Base-by-base conservation (phyloP, 2,113 vertebrate genomes). In the Carassius carassius region DNA sequence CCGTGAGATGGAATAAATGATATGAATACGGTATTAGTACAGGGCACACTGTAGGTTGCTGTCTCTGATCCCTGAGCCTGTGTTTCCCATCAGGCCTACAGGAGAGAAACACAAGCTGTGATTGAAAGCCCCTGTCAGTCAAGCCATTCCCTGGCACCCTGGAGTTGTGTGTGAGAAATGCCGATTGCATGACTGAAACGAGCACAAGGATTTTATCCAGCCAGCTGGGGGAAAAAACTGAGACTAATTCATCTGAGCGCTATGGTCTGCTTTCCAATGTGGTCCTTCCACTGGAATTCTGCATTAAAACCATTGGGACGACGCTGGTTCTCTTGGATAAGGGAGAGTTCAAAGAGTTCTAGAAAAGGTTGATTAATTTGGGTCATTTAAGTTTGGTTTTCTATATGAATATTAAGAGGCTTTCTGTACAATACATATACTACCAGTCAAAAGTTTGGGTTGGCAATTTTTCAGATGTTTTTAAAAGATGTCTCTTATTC, bases 101-200 rank as follows among this genome's bases (percentile, higher is more conserved):
- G 60, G 72, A 84, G 81, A 87, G 75, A 81, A 60, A 74, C 78
- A 76, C 70, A 17, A 56, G 79, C 83, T 85, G 81, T 83, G 86
- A 86, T 87, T 81, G 86, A 89, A 84, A 83, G 76, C 70, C 70
- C 19, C 19, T 65, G 56, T 89, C 86, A 81, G 49, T 81, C 84
- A 84, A 77, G 77, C 69, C 44, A 70, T 78, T 82, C 79, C 67
- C 65, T 17, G 19, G 69, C 82, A 81, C 86, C 79, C 82, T 63
- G 60, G 63, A 23, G 41, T 87, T 58, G 82, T 83, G 84, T 85
- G 74, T 84, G 70, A 73, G 67, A 81, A 85, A 85, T 85, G 80
- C 67, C 80, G 41, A 85, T 89, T 47, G 86, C 83, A 83, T 87
- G 85, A 81, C 83, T 69, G 47, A 79, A 69, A 81, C 54, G 47